phyloP scores from a whole-genome alignment of 2,888 invertebrate species.

The Amphimallon solstitiale region DNA sequence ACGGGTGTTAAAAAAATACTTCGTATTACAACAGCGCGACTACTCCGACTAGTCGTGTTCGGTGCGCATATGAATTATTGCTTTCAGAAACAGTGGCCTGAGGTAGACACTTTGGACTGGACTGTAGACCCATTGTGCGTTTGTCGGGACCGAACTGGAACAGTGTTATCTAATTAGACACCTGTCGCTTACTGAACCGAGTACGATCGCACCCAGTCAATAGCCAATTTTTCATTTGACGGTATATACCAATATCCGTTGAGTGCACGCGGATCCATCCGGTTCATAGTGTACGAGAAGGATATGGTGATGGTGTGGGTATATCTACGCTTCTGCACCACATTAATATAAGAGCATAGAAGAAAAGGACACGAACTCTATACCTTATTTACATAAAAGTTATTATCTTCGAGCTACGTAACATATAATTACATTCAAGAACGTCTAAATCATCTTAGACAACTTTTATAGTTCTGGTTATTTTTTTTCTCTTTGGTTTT shows the following conservation, averaged over 20 bases:
- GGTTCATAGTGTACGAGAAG: no score
- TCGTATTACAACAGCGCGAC: constrained; percentile 50
- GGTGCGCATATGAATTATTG: constrained; percentile 59
- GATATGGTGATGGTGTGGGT: no score
- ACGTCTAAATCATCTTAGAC: constrained; percentile 27
- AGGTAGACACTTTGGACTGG: constrained; percentile 36
- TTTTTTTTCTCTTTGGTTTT: background rate
- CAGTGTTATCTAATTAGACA: constrained; percentile 36
- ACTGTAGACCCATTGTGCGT: constrained; percentile 29
- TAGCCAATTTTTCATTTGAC: no score
- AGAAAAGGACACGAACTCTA: background rate
- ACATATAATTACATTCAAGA: constrained; percentile 17
- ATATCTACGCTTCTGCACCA: background rate
- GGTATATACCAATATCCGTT: no score
- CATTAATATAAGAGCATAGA: background rate
- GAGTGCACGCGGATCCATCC: no score
- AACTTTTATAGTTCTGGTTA: constrained; percentile 3
- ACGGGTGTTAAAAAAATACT: constrained; percentile 21
- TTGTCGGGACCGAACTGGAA: constrained; percentile 19
- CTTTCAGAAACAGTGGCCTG: constrained; percentile 61
- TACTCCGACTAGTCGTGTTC: constrained; percentile 44
- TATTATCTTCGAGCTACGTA: constrained; percentile 17
- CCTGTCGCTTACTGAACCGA: constrained; percentile 27
- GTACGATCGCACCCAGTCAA: no score
- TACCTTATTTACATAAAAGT: constrained; percentile 23